A percentile compares a stretch with the other conserved stretches of the same genome.
Conservation (phyloP, 2,797 vertebrate genomes). For the Leucoraja ocellata region DNA sequence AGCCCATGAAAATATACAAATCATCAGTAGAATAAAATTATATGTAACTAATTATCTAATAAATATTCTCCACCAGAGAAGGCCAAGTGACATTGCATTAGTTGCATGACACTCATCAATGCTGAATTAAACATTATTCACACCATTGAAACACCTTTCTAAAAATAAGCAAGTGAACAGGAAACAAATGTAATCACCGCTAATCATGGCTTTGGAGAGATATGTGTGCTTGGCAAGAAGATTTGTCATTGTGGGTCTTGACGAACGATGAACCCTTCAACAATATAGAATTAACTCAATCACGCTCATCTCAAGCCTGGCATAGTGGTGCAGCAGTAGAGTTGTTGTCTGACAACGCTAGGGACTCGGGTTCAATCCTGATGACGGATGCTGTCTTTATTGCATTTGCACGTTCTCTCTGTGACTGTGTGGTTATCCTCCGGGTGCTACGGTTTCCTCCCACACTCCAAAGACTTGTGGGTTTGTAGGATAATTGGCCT, state of each 20-base stretch:
- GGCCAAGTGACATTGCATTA: background rate
- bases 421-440: no score
- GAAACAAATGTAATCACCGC: background rate
- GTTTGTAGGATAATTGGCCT: no score
- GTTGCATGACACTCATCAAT: background rate
- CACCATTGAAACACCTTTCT: background rate
- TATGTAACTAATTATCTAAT: background rate
- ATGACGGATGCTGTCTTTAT: no score
- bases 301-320: background rate
- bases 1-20: background rate
- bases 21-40: background rate
- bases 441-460: no score
- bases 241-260: background rate
- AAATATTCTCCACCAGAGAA: background rate
- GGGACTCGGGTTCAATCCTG: no score
- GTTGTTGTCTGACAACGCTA: no score
- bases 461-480: no score
- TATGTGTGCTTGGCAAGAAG: background rate
- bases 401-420: no score
- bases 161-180: background rate
- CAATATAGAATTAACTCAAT: background rate
- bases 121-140: background rate
- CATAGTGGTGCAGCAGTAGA: no score
- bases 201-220: background rate
- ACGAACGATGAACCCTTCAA: background rate